Evolutionary conservation across 1,140 invertebrate genomes (phyloP).

Genomic region (Homalodisca vitripennis): DNA sequence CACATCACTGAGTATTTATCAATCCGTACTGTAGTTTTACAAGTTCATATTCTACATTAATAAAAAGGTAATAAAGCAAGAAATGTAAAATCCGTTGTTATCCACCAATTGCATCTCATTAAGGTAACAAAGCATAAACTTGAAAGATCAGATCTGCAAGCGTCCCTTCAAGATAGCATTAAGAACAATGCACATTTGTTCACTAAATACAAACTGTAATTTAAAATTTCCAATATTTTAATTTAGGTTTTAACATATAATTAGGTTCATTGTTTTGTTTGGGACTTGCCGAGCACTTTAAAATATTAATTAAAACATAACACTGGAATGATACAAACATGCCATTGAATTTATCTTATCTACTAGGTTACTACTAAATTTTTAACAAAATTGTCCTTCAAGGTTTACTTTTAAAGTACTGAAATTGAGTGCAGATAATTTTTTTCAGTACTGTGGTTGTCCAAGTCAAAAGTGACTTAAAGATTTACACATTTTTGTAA

Average conservation of each 20-base stretch:
- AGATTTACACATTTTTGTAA: neutral
- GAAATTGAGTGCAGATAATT: too few relatives aligned
- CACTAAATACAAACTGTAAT: too few relatives aligned
- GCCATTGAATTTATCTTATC: neutral
- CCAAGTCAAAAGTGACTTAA: neutral
- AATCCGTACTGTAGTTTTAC: too few relatives aligned
- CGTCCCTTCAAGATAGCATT: neutral
- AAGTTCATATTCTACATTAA: too few relatives aligned
- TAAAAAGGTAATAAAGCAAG: neutral
- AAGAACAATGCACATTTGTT: neutral
- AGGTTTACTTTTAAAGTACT: too few relatives aligned
- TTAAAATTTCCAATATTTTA: too few relatives aligned
- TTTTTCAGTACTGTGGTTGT: neutral
- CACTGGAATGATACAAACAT: neutral
- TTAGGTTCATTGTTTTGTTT: too few relatives aligned
- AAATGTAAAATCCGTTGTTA: neutral
- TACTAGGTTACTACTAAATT: neutral
- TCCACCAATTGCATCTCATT: constrained; percentile 14
- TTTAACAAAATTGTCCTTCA: neutral
- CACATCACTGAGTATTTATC: too few relatives aligned
- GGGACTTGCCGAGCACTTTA: neutral
- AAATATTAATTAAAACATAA: neutral
- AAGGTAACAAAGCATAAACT: neutral
- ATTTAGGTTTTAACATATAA: too few relatives aligned
- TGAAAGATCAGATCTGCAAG: constrained; percentile 6